Conservation (phyloP, 2,113 vertebrate genomes). For the Fukomys damarensis region DNA sequence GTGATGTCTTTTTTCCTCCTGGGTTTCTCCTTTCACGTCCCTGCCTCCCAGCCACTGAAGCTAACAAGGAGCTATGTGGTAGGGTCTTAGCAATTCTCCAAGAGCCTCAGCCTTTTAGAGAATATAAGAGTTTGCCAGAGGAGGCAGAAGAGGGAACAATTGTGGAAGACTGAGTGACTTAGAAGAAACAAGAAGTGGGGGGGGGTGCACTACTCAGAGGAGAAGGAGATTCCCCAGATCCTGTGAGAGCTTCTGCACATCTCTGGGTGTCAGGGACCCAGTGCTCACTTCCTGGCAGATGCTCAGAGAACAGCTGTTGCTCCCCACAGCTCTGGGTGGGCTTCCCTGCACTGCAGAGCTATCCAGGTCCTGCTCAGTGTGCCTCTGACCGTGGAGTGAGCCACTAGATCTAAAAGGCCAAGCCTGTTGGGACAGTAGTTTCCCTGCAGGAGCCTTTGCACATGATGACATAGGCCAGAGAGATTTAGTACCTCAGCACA, state of each 20-base stretch:
- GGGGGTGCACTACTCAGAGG: neutral
- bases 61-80: neutral
- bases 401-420: neutral
- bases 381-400: neutral
- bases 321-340: neutral
- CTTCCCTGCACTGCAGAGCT: neutral
- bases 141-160: neutral
- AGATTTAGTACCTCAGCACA: neutral
- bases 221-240: neutral
- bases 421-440: neutral
- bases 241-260: neutral
- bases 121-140: neutral
- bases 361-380: rapidly evolving
- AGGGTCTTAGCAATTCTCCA: neutral
- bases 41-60: neutral
- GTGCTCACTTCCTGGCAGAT: neutral
- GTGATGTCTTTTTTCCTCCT: neutral
- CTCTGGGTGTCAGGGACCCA: neutral
- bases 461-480: neutral
- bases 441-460: neutral
- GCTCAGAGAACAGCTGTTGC: neutral
- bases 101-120: neutral
- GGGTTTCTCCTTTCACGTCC: neutral
- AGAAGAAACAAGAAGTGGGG: neutral
- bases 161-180: neutral